Evolutionary conservation across 2,113 vertebrate genomes (phyloP).

Genomic region (Lophochroa leadbeateri): DNA sequence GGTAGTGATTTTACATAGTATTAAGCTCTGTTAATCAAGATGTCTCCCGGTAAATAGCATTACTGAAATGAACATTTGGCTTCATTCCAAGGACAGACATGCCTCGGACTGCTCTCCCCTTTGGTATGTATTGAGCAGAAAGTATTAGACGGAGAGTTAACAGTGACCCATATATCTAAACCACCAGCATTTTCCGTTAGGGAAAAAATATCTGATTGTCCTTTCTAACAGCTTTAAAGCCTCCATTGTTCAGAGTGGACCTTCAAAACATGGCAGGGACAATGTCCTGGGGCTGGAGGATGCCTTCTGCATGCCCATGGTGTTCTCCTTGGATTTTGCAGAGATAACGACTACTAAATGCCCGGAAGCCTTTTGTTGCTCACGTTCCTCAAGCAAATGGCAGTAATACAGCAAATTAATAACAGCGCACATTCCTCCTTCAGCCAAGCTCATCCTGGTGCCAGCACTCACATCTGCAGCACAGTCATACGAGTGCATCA

Average conservation of each 20-base stretch:
- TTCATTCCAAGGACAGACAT: background rate
- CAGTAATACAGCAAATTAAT: background rate
- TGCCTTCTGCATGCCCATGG: background rate
- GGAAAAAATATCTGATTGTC: conserved; percentile 44
- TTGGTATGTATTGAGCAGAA: conserved; percentile 39
- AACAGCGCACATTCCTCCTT: rapidly evolving
- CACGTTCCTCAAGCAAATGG: rapidly evolving
- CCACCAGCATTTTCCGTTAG: conserved; percentile 21
- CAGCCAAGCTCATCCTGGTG: rapidly evolving
- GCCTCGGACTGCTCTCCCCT: conserved; percentile 25
- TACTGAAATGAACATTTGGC: conserved; percentile 46
- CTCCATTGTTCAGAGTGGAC: background rate
- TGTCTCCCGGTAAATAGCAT: conserved; percentile 49
- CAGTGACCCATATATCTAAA: conserved; percentile 36
- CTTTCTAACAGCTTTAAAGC: conserved; percentile 26
- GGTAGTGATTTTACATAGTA: background rate
- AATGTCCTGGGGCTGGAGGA: background rate
- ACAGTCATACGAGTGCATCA: rapidly evolving
- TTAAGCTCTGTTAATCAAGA: conserved; percentile 28
- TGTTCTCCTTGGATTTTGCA: background rate
- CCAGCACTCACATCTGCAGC: background rate
- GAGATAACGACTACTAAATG: background rate
- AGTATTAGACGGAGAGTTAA: conserved; percentile 26
- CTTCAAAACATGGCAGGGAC: background rate
- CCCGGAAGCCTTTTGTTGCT: rapidly evolving